These are phyloP conservation scores for Gastrophryne carolinensis DNA, from an alignment of 2,797 vertebrate species.

Conservation along the genomic window DNA sequence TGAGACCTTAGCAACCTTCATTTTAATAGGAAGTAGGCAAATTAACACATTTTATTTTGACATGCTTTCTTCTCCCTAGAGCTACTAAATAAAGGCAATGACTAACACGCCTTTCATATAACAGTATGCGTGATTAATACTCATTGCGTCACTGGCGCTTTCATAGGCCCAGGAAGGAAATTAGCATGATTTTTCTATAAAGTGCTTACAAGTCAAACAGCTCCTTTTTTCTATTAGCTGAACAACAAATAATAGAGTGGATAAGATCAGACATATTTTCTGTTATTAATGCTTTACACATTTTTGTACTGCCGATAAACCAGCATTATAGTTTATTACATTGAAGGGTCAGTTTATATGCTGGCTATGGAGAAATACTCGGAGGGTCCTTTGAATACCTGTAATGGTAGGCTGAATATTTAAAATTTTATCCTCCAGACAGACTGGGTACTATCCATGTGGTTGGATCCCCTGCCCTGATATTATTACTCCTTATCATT, in stretches of 20 bases:
- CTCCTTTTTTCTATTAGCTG: neutral
- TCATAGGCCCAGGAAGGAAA: neutral
- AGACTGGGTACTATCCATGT: too few species aligned
- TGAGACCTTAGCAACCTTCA: neutral
- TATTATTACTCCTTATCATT: too few species aligned
- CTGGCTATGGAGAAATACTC: too few species aligned
- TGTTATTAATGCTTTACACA: too few species aligned
- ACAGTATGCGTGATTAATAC: neutral
- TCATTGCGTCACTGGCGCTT: neutral
- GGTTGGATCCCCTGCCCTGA: too few species aligned
- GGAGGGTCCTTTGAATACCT: too few species aligned
- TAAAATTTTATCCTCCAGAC: too few species aligned
- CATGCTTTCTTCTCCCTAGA: neutral
- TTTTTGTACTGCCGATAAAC: neutral
- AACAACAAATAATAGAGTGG: neutral
- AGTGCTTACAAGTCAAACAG: neutral
- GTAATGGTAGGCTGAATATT: too few species aligned
- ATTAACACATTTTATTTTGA: conserved; percentile 3
- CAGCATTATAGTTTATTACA: neutral
- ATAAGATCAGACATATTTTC: neutral
- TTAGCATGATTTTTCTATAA: neutral
- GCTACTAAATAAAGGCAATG: neutral
- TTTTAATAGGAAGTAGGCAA: neutral
- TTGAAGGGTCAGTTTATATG: neutral
- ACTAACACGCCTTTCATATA: neutral